A percentile compares a stretch with the other conserved stretches of the same genome.
These are phyloP conservation scores for Acholoe squamosa DNA, from an alignment of 2,888 invertebrate species.

Conservation along the genomic window DNA sequence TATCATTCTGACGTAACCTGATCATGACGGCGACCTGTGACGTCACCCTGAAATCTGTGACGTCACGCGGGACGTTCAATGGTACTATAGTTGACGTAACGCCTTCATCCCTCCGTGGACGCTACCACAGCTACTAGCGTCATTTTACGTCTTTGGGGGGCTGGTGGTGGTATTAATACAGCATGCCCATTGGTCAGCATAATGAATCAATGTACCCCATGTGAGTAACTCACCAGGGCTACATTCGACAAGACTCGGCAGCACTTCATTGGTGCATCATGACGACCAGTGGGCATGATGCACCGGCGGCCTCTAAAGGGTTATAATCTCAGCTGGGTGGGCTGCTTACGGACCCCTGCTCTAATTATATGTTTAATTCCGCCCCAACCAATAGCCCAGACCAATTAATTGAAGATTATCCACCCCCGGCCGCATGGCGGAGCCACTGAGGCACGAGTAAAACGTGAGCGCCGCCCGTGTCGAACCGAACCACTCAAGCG, in stretches of 20 bases:
- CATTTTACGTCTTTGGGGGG: too few species aligned
- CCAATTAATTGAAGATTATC: constrained; percentile 56
- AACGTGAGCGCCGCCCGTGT: neutral
- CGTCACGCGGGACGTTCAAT: neutral
- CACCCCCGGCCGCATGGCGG: neutral
- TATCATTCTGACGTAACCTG: too few species aligned
- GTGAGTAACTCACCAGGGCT: too few species aligned
- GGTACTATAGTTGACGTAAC: neutral
- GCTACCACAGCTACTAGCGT: neutral
- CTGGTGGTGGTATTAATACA: too few species aligned
- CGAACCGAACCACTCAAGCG: neutral
- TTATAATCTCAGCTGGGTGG: neutral
- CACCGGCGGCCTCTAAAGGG: too few species aligned
- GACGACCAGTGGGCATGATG: too few species aligned
- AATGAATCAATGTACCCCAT: too few species aligned
- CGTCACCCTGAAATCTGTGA: neutral
- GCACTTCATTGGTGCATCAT: too few species aligned
- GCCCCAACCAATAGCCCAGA: constrained; percentile 21
- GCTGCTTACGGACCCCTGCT: neutral
- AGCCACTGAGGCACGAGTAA: neutral
- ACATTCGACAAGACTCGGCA: too few species aligned
- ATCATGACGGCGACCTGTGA: too few species aligned
- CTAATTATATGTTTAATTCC: constrained; percentile 56
- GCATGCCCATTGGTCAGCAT: too few species aligned
- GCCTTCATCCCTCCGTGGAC: neutral